Evolutionary conservation across 2,888 invertebrate genomes (phyloP).

Genomic region (Dorcus hopei): DNA sequence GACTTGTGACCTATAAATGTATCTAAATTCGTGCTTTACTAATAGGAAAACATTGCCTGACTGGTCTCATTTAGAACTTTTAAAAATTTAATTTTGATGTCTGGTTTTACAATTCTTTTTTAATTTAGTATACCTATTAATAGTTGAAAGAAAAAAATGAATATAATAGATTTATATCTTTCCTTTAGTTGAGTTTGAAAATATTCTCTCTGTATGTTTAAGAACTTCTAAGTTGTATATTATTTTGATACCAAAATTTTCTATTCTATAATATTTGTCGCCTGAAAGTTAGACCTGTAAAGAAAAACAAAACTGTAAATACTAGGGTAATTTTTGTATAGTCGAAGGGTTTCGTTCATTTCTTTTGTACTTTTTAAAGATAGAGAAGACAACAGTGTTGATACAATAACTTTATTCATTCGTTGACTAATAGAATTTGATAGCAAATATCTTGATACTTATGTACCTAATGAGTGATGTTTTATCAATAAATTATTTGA

Average conservation of each 20-base stretch:
- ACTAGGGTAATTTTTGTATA: not conserved
- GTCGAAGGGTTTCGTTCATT: not conserved
- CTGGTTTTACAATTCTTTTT: too few relatives aligned
- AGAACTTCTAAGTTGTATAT: not conserved
- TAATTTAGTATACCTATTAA: too few relatives aligned
- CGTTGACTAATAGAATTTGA: not conserved
- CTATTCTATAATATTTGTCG: not conserved
- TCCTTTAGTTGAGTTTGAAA: too few relatives aligned
- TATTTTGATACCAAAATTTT: not conserved
- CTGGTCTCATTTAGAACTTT: too few relatives aligned
- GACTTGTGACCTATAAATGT: too few relatives aligned
- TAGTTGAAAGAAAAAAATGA: too few relatives aligned
- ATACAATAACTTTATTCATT: not conserved
- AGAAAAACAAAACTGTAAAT: not conserved
- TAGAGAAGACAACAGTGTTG: not conserved
- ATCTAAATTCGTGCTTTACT: too few relatives aligned
- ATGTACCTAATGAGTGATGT: constrained; percentile 1
- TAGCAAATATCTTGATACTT: not conserved
- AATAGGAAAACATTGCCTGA: too few relatives aligned
- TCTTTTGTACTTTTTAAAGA: not conserved
- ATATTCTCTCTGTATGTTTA: too few relatives aligned
- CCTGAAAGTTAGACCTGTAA: not conserved
- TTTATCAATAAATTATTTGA: constrained; percentile 1
- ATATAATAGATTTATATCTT: too few relatives aligned
- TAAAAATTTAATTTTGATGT: too few relatives aligned